Evolutionary conservation across 2,113 vertebrate genomes (phyloP).

Genomic region (Piaya cayana): DNA sequence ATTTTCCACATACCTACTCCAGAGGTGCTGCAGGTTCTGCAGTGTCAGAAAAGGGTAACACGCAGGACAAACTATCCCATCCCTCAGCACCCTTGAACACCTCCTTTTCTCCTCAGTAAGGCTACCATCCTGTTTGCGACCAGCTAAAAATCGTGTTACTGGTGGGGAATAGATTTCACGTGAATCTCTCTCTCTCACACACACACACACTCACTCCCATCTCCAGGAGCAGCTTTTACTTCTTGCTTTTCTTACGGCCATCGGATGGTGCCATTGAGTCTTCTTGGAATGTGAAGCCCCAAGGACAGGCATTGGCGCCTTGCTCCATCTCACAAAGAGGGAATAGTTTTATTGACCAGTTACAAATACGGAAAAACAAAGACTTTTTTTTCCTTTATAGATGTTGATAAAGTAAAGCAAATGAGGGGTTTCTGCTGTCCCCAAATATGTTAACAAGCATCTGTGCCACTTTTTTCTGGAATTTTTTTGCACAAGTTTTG

Average conservation of each 20-base stretch:
- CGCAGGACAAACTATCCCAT: neutral
- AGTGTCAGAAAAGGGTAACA: neutral
- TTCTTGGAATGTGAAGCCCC: neutral
- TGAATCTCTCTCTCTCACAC: too few relatives aligned
- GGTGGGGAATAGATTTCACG: neutral
- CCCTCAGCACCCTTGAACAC: neutral
- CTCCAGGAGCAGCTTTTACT: neutral
- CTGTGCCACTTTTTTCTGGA: neutral
- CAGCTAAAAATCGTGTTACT: neutral
- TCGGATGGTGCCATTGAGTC: constrained; percentile 65
- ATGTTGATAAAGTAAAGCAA: neutral
- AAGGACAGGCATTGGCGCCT: neutral
- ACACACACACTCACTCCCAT: rapidly evolving
- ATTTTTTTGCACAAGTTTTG: neutral
- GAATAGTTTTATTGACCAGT: neutral
- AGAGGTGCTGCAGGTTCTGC: neutral
- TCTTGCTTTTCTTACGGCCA: neutral
- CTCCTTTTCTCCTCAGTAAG: neutral
- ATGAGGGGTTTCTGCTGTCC: neutral
- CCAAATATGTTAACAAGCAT: neutral
- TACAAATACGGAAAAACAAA: neutral
- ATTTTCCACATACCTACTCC: neutral
- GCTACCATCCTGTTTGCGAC: neutral
- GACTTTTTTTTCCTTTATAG: neutral
- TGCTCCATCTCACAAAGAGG: neutral